Conservation (phyloP, 2,797 vertebrate species). For the Lophura swinhoii region DNA sequence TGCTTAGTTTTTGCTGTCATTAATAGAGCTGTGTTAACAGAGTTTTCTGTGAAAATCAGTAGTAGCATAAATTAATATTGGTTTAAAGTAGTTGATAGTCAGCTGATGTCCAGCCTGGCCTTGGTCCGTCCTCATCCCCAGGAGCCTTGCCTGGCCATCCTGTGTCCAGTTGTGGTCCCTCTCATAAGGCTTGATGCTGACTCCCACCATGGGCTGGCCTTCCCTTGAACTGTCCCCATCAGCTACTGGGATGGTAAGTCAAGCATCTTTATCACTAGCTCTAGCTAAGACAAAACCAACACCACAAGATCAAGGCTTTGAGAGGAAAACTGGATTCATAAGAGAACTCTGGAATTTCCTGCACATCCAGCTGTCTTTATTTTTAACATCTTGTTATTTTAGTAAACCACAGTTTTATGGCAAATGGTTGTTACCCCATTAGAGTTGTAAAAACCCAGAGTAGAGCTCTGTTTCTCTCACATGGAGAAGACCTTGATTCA, state of each 20-base stretch:
- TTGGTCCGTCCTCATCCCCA: neutral
- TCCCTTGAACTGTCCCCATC: neutral
- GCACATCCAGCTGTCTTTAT: neutral
- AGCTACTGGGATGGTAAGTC: neutral
- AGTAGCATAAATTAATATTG: neutral
- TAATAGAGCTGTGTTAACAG: neutral
- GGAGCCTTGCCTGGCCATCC: neutral
- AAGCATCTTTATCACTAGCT: neutral
- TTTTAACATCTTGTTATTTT: neutral
- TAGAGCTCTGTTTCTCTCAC: neutral
- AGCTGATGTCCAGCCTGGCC: neutral
- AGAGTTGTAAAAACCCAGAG: neutral
- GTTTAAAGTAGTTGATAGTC: neutral
- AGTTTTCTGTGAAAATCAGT: neutral
- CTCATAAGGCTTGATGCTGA: neutral
- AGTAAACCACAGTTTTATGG: neutral
- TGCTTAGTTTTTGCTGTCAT: neutral
- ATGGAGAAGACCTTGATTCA: neutral
- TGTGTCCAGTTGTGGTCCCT: fast-evolving
- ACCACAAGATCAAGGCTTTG: neutral
- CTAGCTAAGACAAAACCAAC: neutral
- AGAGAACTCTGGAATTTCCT: neutral
- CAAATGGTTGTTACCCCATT: neutral
- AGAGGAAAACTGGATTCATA: neutral
- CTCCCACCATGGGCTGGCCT: fast-evolving